Conservation (phyloP, 2,113 vertebrate species). For the Crocuta crocuta region DNA sequence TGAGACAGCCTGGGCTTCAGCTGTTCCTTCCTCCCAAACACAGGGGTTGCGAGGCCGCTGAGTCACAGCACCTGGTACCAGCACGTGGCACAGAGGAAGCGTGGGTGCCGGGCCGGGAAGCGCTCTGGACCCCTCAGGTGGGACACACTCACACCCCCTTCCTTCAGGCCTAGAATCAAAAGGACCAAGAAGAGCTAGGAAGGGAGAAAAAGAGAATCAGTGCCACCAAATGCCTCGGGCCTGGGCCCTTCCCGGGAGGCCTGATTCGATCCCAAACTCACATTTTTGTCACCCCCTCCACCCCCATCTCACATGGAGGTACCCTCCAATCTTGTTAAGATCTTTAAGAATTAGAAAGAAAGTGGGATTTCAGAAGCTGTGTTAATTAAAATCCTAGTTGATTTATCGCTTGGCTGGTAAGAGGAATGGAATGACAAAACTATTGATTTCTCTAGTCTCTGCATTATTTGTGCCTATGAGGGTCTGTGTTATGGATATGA, state of each 20-base stretch:
- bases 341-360: constrained; percentile 25
- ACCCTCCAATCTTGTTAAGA: neutral
- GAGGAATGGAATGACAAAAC: neutral
- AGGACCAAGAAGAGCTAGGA: neutral
- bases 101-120: too few species aligned
- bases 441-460: constrained; percentile 36
- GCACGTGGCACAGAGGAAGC: neutral
- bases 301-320: neutral
- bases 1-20: neutral
- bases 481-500: neutral
- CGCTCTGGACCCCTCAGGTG: neutral
- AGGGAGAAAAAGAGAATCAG: neutral
- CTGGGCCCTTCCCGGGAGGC: neutral
- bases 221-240: neutral
- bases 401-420: constrained; percentile 31
- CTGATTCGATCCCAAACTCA: neutral
- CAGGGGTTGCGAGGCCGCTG: neutral
- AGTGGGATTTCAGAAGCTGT: neutral
- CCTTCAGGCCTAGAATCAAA: neutral
- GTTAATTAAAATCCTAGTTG: constrained; percentile 47
- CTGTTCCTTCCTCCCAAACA: neutral
- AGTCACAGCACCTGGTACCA: neutral
- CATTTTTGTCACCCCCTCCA: neutral
- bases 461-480: neutral
- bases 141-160: neutral